Percentiles rank a stretch among this genome's conserved stretches.
These are phyloP conservation scores for Globicephala melas DNA, from an alignment of 2,113 vertebrate species.

Conservation along the genomic window DNA sequence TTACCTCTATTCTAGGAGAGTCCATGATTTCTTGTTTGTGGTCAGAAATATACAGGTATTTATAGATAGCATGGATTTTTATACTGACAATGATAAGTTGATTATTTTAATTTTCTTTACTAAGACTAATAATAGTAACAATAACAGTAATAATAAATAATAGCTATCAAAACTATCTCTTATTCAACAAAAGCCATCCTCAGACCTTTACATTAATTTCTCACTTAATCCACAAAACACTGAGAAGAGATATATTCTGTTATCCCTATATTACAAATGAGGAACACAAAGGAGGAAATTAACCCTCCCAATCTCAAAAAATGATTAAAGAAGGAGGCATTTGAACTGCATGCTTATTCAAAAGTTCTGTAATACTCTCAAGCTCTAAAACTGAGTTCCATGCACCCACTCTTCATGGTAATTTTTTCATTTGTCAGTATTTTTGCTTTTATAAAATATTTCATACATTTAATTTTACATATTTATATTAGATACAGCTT, in stretches of 20 bases:
- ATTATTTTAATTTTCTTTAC: not conserved
- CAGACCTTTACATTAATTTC: not conserved
- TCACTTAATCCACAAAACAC: not conserved
- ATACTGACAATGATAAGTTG: not conserved
- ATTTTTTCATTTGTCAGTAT: not conserved
- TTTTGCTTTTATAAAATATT: not conserved
- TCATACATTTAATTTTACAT: not conserved
- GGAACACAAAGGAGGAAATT: not conserved
- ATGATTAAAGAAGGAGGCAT: not conserved
- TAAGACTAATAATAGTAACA: not conserved
- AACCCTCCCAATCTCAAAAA: not conserved
- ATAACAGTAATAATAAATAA: not conserved
- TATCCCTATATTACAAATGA: not conserved
- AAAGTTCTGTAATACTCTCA: not conserved
- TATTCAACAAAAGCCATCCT: not conserved
- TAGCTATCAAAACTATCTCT: not conserved
- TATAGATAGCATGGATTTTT: not conserved
- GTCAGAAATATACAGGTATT: not conserved
- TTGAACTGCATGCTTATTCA: not conserved
- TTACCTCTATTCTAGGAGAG: not conserved
- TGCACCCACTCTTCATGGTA: not conserved
- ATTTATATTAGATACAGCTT: not conserved
- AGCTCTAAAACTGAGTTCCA: not conserved
- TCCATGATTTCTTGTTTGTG: not conserved
- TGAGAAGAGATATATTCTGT: not conserved